These are phyloP conservation scores for Podarcis lilfordi DNA, from an alignment of 2,797 vertebrate genomes.

Conservation along the genomic window DNA sequence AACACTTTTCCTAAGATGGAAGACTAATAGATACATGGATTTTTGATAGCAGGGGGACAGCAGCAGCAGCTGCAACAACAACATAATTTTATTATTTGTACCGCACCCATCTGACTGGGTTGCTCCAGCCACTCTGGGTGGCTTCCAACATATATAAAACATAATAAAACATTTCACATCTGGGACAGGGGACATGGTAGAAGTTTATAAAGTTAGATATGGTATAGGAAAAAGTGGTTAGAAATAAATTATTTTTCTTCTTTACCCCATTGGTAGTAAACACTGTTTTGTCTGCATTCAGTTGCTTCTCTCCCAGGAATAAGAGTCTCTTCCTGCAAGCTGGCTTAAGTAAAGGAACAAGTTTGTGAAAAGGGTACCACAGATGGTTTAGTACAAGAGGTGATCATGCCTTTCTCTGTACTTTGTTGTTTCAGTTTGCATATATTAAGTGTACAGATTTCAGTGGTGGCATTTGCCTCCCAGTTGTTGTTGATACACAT, in stretches of 20 bases:
- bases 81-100: too few relatives aligned
- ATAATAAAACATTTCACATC: too few relatives aligned
- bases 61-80: background rate
- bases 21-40: background rate
- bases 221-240: too few relatives aligned
- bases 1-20: background rate
- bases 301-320: background rate
- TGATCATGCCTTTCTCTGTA: background rate
- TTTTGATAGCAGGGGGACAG: background rate
- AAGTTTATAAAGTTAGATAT: background rate
- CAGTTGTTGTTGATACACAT: constrained; percentile 18
- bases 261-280: background rate
- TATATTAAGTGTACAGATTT: constrained; percentile 16
- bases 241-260: background rate
- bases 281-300: background rate
- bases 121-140: too few relatives aligned
- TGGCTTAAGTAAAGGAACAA: background rate
- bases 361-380: background rate
- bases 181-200: background rate
- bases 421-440: constrained; percentile 14
- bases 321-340: background rate
- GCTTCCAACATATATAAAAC: too few relatives aligned
- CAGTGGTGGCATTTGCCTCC: background rate
- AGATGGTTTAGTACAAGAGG: background rate
- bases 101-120: too few relatives aligned